Percentiles rank a stretch among this genome's conserved stretches.
These are phyloP conservation scores for Tenodera sinensis DNA, from an alignment of 2,888 invertebrate genomes.

Conservation along the genomic window DNA sequence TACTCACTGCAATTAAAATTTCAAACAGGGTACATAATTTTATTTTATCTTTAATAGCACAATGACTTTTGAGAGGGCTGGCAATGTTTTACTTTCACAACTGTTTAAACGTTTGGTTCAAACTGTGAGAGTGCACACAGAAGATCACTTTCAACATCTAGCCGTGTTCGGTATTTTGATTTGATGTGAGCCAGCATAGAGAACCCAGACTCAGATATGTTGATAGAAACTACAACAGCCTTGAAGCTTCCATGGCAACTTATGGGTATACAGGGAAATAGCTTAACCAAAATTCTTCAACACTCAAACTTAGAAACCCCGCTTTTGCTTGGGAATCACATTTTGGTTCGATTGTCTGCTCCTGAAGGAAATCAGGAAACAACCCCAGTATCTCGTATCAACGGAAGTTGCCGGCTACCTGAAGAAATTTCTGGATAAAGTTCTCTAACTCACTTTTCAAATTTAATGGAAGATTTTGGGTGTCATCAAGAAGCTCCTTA, in stretches of 20 bases:
- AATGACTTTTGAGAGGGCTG: neutral
- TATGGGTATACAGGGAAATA: slow-evolving; percentile 25
- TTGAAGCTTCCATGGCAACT: slow-evolving; percentile 20
- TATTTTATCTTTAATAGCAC: neutral
- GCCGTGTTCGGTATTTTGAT: slow-evolving; percentile 22
- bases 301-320: neutral
- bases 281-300: slow-evolving; percentile 5
- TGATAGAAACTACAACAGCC: neutral
- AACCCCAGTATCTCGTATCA: too few species aligned
- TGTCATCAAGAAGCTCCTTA: too few species aligned
- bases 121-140: slow-evolving; percentile 9
- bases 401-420: neutral
- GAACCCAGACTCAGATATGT: slow-evolving; percentile 13
- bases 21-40: neutral
- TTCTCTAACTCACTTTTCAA: too few species aligned
- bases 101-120: neutral
- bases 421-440: neutral
- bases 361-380: neutral
- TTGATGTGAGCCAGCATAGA: slow-evolving; percentile 20
- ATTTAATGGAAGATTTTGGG: too few species aligned
- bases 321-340: neutral
- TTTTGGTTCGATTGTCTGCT: neutral
- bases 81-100: neutral
- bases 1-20: too few species aligned
- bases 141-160: slow-evolving; percentile 21